Evolutionary conservation across 2,113 vertebrate species (phyloP).

Genomic region (Corythornis cristatus): DNA sequence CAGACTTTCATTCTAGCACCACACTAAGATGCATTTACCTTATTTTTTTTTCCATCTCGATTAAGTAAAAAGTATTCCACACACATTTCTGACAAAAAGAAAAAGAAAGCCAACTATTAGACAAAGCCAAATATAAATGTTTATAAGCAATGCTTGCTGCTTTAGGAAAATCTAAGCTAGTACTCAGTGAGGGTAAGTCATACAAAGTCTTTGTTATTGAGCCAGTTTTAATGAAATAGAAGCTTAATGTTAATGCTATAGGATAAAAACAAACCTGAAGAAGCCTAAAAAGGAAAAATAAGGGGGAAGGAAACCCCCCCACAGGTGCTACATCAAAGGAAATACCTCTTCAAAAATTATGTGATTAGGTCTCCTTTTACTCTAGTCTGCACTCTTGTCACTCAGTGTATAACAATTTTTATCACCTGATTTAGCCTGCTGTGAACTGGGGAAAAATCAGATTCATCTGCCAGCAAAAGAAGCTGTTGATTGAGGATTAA

Average conservation of each 20-base stretch:
- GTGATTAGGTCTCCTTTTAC: neutral
- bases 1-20: slow-evolving; percentile 62
- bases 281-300: neutral
- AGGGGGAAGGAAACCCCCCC: neutral
- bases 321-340: neutral
- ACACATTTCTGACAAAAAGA: slow-evolving; percentile 37
- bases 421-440: neutral
- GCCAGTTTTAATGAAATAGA: neutral
- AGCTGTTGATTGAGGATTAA: neutral
- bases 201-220: neutral
- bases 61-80: slow-evolving; percentile 52
- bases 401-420: neutral
- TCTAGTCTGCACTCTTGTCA: neutral
- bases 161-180: slow-evolving; percentile 52
- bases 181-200: neutral
- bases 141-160: slow-evolving; percentile 44
- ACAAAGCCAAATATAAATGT: slow-evolving; percentile 37
- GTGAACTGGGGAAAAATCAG: neutral
- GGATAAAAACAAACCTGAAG: neutral
- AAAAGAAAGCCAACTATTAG: neutral
- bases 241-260: neutral
- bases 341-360: slow-evolving; percentile 5
- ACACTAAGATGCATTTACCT: slow-evolving; percentile 49
- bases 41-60: slow-evolving; percentile 52
- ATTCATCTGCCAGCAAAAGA: neutral